phyloP scores from a whole-genome alignment of 30 jellyfish, hydroid and myxozoan genomes.

The Turritopsis rubra region DNA sequence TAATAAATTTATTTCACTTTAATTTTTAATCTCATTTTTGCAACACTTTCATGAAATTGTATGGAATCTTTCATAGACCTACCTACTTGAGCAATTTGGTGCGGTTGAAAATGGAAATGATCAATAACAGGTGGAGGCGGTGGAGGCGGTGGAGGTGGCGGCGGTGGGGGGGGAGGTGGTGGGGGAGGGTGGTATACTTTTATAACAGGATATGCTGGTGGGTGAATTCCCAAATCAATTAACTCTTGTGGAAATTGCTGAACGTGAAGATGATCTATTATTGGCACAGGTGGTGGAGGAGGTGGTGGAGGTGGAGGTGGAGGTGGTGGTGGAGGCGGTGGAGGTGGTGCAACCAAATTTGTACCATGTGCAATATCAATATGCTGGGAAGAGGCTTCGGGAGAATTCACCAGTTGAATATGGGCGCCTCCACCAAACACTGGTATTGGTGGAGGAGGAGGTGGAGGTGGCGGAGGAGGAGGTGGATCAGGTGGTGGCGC shows the following conservation, averaged over 20 bases:
- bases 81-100: conserved; percentile 4
- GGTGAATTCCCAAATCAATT: neutral
- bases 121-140: neutral
- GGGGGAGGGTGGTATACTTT: neutral
- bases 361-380: neutral
- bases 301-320: conserved; percentile 38
- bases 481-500: conserved; percentile 42
- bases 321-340: conserved; percentile 23
- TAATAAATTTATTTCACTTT: neutral
- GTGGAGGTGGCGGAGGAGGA: conserved; percentile 49
- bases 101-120: neutral
- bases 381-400: neutral
- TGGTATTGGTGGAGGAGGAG: conserved; percentile 20
- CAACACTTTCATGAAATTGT: neutral
- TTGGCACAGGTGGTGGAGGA: conserved; percentile 3
- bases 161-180: neutral
- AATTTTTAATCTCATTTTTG: neutral
- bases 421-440: conserved; percentile 1
- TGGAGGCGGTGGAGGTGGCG: conserved; percentile 6
- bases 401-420: neutral
- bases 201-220: neutral
- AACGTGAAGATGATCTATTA: neutral
- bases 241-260: neutral
- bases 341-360: neutral
- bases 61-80: conserved; percentile 15